Base-by-base conservation (phyloP, 1,140 invertebrate genomes). In the Steinernema khuongi region DNA sequence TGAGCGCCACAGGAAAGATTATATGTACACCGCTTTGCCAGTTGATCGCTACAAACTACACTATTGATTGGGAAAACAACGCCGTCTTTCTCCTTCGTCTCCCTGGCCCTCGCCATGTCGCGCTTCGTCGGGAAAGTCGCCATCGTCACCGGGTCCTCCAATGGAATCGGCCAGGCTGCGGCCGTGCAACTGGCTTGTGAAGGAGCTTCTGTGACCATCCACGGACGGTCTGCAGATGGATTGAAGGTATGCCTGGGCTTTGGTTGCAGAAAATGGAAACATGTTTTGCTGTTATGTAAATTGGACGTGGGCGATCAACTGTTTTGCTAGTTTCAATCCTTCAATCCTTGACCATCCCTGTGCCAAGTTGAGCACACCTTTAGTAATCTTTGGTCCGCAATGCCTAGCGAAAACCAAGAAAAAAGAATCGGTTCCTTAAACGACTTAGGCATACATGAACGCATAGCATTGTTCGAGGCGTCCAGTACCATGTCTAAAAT, bases 121-220 rank as follows among this genome's bases (percentile, higher is more conserved):
- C 36, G 36, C 7, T 41, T 41, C 36, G 7, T 41, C 7, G n/a
- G 26, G 4, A 76, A 76, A 74, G 67, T 70, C 28, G 75, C 68
- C 4, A 74, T 76, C 44, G 33, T 76, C 33, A 76, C 75, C 67
- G 75, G 75, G 1, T 77, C 74, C 11, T 77, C 75, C 2, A 77
- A 77, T 60, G 75, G 75, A 26, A 77, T 77, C 22, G 75, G 75
- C 28, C 33, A 36, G 36, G 75, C 68, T 2, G 75, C 75, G 0
- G 75, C 75, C 1, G 43, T 77, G 1, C 67, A 67, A 7, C 71
- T 77, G 17, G 74, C 75, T 18, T 43, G 32, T 43, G 77, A 77
- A 30, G 75, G 75, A 66, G 75, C 75, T 22, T 33, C 41, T 19
- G 67, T 77, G 30, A 77, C 75, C 0, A 77, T 77, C n/a, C 69